Conservation (phyloP, 1,140 invertebrate species). For the Tetramorium parvispinum region DNA sequence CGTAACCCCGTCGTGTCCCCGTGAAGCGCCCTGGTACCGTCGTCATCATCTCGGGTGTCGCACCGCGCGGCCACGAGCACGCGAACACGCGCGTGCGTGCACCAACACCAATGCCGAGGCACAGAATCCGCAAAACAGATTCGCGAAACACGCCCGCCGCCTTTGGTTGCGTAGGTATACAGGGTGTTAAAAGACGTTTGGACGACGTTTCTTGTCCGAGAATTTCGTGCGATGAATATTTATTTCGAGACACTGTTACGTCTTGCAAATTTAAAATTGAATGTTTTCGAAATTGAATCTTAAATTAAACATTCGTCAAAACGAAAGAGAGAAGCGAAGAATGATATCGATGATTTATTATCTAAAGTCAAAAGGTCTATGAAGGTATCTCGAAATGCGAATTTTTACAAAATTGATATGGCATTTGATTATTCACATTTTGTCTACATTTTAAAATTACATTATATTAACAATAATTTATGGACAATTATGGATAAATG, state of each 20-base stretch:
- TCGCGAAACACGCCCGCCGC: background rate
- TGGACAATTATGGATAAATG: too few species aligned
- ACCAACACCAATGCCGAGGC: constrained; percentile 5
- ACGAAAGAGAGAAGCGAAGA: background rate
- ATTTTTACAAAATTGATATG: too few species aligned
- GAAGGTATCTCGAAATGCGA: too few species aligned
- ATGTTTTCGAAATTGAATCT: background rate
- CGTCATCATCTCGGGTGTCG: constrained; percentile 60
- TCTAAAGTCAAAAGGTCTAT: too few species aligned
- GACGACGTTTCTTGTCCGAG: background rate
- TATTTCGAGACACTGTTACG: background rate
- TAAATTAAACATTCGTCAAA: background rate
- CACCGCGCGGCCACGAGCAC: background rate
- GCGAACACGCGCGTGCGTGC: constrained; percentile 55
- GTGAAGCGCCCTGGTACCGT: constrained; percentile 60
- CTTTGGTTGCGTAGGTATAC: background rate
- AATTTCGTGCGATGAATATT: background rate
- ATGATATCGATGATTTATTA: background rate
- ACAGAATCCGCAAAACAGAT: background rate
- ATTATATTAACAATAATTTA: too few species aligned
- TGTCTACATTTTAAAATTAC: too few species aligned
- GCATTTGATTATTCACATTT: too few species aligned
- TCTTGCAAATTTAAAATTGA: too few species aligned
- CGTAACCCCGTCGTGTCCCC: constrained; percentile 60
- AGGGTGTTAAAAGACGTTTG: background rate